These are phyloP conservation scores for Blastomussa wellsi DNA, from an alignment of 92 coral and sea anemone species.

Conservation along the genomic window DNA sequence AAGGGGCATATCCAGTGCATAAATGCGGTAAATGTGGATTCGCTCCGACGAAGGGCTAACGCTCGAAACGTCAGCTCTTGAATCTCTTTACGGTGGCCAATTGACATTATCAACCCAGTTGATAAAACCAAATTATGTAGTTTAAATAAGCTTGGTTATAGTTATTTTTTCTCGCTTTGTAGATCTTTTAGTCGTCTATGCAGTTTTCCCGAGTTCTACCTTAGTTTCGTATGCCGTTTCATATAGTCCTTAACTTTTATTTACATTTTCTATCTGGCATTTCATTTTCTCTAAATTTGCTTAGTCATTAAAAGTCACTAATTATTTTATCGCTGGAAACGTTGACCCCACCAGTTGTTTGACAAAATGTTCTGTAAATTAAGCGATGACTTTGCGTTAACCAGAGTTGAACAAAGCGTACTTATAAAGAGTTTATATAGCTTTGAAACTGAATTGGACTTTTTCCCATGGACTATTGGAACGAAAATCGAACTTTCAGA, in stretches of 20 bases:
- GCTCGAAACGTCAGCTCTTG: too few relatives aligned
- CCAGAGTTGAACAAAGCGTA: too few relatives aligned
- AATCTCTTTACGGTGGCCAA: too few relatives aligned
- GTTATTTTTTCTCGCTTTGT: background rate
- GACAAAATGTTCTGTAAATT: background rate
- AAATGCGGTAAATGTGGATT: too few relatives aligned
- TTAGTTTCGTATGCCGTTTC: background rate
- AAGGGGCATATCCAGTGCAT: background rate
- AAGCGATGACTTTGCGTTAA: background rate
- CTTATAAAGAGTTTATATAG: too few relatives aligned
- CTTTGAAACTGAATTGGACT: too few relatives aligned
- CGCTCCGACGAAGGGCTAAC: too few relatives aligned
- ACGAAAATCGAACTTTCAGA: too few relatives aligned
- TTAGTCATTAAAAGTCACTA: background rate
- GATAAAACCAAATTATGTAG: too few relatives aligned
- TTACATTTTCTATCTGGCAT: background rate
- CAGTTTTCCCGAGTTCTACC: background rate
- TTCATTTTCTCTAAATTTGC: background rate
- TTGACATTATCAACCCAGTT: too few relatives aligned
- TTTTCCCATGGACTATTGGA: too few relatives aligned
- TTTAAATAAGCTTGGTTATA: too few relatives aligned
- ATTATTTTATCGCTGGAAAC: background rate
- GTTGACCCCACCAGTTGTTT: background rate
- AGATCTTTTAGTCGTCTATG: background rate
- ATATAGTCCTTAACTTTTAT: background rate